phyloP scores from a whole-genome alignment of 2,888 invertebrate species.

The Gortyna flavago region DNA sequence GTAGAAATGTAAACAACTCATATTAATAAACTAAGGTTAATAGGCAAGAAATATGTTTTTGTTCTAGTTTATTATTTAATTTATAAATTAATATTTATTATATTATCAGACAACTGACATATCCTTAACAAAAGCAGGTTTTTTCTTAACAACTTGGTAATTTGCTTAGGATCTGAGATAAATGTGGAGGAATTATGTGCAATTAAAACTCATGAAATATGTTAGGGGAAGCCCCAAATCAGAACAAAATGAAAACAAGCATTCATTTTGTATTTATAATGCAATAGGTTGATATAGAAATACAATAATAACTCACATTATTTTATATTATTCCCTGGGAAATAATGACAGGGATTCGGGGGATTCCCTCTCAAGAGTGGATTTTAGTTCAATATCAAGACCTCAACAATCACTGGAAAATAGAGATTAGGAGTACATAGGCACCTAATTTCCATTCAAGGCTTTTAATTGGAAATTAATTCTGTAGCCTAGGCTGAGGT shows the following conservation, averaged over 20 bases:
- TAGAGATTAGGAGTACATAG: neutral
- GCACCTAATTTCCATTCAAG: neutral
- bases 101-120: neutral
- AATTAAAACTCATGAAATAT: neutral
- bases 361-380: neutral
- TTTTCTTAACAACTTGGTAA: neutral
- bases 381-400: neutral
- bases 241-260: neutral
- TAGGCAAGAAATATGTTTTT: neutral
- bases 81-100: neutral
- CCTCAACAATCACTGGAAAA: neutral
- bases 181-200: neutral
- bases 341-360: neutral
- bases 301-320: neutral
- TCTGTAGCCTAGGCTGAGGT: neutral
- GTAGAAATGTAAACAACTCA: neutral
- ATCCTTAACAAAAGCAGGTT: neutral
- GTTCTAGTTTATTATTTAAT: constrained; percentile 1
- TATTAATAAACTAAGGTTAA: constrained; percentile 3
- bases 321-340: neutral
- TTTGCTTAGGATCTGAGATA: neutral
- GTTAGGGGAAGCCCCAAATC: constrained; percentile 2
- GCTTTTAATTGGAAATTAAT: too few relatives aligned
- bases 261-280: neutral
- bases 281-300: neutral